Base-by-base conservation (phyloP, 2,113 vertebrate genomes). In the Casuarius casuarius region DNA sequence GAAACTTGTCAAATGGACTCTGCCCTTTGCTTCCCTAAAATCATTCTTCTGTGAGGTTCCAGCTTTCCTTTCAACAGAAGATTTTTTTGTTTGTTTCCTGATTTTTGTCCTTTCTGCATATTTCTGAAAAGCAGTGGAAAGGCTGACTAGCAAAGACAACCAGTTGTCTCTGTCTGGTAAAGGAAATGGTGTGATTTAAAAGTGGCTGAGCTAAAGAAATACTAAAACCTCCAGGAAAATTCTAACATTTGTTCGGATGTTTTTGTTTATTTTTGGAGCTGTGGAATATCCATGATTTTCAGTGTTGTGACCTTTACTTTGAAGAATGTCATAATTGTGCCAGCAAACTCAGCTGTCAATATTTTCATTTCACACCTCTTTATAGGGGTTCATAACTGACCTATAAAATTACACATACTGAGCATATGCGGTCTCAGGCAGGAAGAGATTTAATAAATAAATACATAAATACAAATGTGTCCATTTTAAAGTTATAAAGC, bases 291-390 rank as follows among this genome's bases (percentile, higher is more conserved):
- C 68, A 71, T 26, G 86, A 67, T 84, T 84, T 95, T 95, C 90
- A 95, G 52, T 80, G 46, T 80, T 95, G 74, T 96, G 86, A 85
- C 72, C 90, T 95, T 90, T 87, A 46, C 68, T 95, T 91, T 91
- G 94, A 91, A 94, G 63, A 94, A 88, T 5, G 26, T 92, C 75
- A 73, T 80, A 83, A 70, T 90, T 96, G 77, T 96, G 89, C 92
- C 89, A 95, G 84, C 54, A 93, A 95, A 92, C 23, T 92, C 84
- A 90, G 70, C 71, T 96, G 90, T 94, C 92, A 94, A 89, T 97
- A 95, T 96, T 97, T 96, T 95, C 52, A 71, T 97, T 96, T 97
- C 95, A 94, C 94, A 96, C 87, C 48, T 95, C 84, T 95, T 96
- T 96, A 80, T 67, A 72, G 82, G 92, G 89, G 78, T 73, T 88